These are phyloP conservation scores for Atherix ibis DNA, from an alignment of 2,888 invertebrate species.

Conservation along the genomic window DNA sequence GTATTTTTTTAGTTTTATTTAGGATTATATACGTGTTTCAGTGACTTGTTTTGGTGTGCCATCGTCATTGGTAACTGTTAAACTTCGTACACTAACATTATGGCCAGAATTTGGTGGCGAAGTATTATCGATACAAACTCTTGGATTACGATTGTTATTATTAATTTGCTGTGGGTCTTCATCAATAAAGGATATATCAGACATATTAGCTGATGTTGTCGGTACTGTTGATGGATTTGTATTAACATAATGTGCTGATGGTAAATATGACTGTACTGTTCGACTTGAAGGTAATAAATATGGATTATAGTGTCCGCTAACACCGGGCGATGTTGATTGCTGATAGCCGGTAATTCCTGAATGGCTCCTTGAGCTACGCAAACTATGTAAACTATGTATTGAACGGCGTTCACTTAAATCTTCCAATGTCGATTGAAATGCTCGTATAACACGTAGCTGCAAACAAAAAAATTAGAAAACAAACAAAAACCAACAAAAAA, in stretches of 20 bases:
- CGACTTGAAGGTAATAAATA: slow-evolving; percentile 22
- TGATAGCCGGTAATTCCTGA: slow-evolving; percentile 35
- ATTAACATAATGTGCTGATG: not conserved
- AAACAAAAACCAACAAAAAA: slow-evolving; percentile 24
- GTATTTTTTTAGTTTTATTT: too few relatives aligned
- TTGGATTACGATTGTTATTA: too few relatives aligned
- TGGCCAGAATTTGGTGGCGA: too few relatives aligned
- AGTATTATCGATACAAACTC: too few relatives aligned
- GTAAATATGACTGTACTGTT: slow-evolving; percentile 7
- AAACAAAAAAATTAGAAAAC: slow-evolving; percentile 38
- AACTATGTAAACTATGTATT: slow-evolving; percentile 91
- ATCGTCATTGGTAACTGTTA: too few relatives aligned
- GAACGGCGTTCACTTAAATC: slow-evolving; percentile 98
- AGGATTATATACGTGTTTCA: too few relatives aligned
- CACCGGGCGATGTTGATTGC: slow-evolving; percentile 14
- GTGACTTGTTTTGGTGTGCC: too few relatives aligned
- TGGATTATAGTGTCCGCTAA: slow-evolving; percentile 20
- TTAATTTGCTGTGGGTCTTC: slow-evolving; percentile 40
- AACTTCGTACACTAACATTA: too few relatives aligned
- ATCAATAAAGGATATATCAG: slow-evolving; percentile 55
- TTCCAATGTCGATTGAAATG: slow-evolving; percentile 98
- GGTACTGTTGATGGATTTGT: slow-evolving; percentile 15
- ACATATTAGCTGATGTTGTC: slow-evolving; percentile 28
- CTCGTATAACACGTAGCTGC: slow-evolving; percentile 99
- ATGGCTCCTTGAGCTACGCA: slow-evolving; percentile 65